Evolutionary conservation across 2,888 invertebrate genomes (phyloP), one percentile per base, ranked within the genome.

Genomic region (Apoderus coryli): DNA sequence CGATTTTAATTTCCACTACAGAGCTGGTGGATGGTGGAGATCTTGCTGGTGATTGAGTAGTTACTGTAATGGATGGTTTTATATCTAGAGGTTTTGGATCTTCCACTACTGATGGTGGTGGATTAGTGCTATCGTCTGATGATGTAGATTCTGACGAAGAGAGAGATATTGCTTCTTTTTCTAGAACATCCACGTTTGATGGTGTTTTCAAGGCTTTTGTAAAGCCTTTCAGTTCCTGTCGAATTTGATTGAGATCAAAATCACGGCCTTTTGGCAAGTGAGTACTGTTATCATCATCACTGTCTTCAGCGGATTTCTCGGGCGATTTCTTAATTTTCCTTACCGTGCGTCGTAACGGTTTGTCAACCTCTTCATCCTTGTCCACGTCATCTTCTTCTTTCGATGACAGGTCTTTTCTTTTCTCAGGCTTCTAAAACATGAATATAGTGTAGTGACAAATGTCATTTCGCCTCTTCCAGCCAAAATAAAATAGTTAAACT

Each of bases 241-340:
- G 64, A 34, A 86, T 84, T 59, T 84, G 80, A 56, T 79, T 82
- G 13, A 86, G 63, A 57, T 86, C 85, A 50, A 79, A 82, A 48
- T 84, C 84, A 3, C 80, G 65, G 2, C 76, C 75, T 49, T 72
- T 72, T 0, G 67, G 65, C n/a, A n/a, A n/a, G 14, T 50, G 50
- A 31, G 44, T 50, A 5, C 44, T 39, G 29, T 57, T 58, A 14
- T 64, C 63, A 9, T 63, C 64, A 26, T 64, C 65, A 25, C 60
- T 63, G 22, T 65, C 65, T 4, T 59, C 53, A 11, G 41, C 42
- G n/a, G 57, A 56, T 9, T 56, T 57, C 22, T 60, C 61, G 2
- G 59, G 53, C 1, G 54, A 59, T 13, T 54, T 59, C 6, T 59
- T 52, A 2, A 55, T 49, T 44, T 58, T 59, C 36, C 58, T 51